phyloP scores from a whole-genome alignment of 1,140 invertebrate genomes.

The Penaeus vannamei region DNA sequence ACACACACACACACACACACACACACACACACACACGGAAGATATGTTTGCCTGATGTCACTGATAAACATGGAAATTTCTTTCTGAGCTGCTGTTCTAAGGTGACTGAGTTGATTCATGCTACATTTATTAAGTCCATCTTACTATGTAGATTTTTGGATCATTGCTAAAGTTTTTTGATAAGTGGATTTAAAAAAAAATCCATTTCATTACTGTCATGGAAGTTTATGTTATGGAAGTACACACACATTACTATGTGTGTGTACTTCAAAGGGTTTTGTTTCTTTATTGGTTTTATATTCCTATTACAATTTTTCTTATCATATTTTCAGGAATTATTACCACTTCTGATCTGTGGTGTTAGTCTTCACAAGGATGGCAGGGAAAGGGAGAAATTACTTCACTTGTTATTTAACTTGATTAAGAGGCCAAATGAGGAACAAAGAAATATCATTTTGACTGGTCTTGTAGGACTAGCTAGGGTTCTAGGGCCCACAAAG shows the following conservation, averaged over 20 bases:
- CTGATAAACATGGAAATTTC: too few relatives aligned
- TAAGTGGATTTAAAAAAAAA: too few relatives aligned
- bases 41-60: too few relatives aligned
- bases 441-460: conserved; percentile 81
- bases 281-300: not conserved
- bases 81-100: too few relatives aligned
- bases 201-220: too few relatives aligned
- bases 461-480: conserved; percentile 79
- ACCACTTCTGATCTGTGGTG: conserved; percentile 79
- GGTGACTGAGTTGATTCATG: too few relatives aligned
- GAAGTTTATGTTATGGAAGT: too few relatives aligned
- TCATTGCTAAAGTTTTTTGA: too few relatives aligned
- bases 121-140: too few relatives aligned
- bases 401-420: conserved; percentile 82
- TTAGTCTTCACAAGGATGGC: conserved; percentile 77
- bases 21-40: too few relatives aligned
- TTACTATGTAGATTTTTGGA: too few relatives aligned
- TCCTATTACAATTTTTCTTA: conserved; percentile 34
- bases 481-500: conserved; percentile 74
- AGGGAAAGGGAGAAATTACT: conserved; percentile 79
- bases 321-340: conserved; percentile 77
- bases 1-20: too few relatives aligned
- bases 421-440: conserved; percentile 81
- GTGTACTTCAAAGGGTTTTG: not conserved
- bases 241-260: not conserved